phyloP scores from a whole-genome alignment of 35 echinoderm and acorn worm species.

The Ophiothrix spiculata region DNA sequence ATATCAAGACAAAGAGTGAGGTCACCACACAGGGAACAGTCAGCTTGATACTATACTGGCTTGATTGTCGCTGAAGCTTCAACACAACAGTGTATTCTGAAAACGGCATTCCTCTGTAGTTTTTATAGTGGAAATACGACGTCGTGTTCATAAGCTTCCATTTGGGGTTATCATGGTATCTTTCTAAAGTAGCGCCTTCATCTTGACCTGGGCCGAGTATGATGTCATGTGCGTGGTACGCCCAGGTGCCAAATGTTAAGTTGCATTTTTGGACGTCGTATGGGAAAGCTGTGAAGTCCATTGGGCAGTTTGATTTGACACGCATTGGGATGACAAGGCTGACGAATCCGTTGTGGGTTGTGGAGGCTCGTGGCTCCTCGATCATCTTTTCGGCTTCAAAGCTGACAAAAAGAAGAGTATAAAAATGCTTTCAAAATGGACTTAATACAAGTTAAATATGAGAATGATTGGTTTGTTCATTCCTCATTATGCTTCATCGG shows the following conservation, averaged over 20 bases:
- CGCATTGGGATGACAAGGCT: not conserved
- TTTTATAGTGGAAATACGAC: not conserved
- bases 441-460: no score
- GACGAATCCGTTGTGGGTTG: not conserved
- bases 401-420: not conserved
- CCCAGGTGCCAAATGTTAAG: not conserved
- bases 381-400: not conserved
- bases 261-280: not conserved
- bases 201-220: not conserved
- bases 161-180: slow-evolving; percentile 1
- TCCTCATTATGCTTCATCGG: no score
- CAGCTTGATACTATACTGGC: not conserved
- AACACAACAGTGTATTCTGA: not conserved
- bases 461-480: no score
- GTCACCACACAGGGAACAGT: not conserved
- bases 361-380: not conserved
- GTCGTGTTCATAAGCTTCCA: not conserved
- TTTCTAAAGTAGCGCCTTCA: not conserved
- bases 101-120: not conserved
- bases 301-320: not conserved
- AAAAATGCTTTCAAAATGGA: no score
- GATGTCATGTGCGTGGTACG: not conserved
- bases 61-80: not conserved
- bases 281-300: not conserved
- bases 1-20: not conserved